Evolutionary conservation across 2,888 invertebrate genomes (phyloP), one percentile per base, ranked within the genome.

Genomic region (Diadromus collaris): DNA sequence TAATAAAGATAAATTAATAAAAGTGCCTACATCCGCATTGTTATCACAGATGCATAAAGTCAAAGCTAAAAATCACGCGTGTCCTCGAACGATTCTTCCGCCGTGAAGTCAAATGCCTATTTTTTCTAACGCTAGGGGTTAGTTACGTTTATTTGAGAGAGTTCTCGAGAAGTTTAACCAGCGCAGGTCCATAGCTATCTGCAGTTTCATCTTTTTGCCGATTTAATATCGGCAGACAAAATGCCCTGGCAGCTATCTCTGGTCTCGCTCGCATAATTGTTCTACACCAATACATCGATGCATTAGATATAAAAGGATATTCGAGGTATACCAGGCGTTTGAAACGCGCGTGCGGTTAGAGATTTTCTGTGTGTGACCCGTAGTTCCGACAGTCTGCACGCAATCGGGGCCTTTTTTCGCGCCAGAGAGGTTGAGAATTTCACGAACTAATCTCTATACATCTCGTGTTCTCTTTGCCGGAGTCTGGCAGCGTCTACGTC

Each of bases 401-500:
- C 69, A 69, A 69, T 76, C 76, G 63, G 32, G 38, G 38, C 38
- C 5, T 76, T 76, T 44, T 41, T 76, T 41, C 38, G 34, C 24
- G 38, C 38, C 56, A 56, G 32, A 69, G 69, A 69, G 63, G 41
- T 65, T 63, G 56, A 68, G 75, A 75, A 63, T 69, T 68, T 74
- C 73, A 38, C 58, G 48, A 46, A 67, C 46, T 60, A 16, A 61
- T 41, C 32, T 34, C 27, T 41, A 44, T 41, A 41, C 38, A 21
- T 54, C 44, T 64, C 29, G 32, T 60, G 38, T 29, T 46, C 44
- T 65, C 27, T 67, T 16, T 51, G 10, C 44, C 60, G 51, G 48
- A 24, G 29, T 61, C 60, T 60, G 29, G n/a, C 38, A 41, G 46
- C 48, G 32, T 77, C 54, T 70, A 70, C 78, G 78, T 75, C 60